Conservation (phyloP, 1,140 invertebrate genomes). For the Dreissena polymorpha region DNA sequence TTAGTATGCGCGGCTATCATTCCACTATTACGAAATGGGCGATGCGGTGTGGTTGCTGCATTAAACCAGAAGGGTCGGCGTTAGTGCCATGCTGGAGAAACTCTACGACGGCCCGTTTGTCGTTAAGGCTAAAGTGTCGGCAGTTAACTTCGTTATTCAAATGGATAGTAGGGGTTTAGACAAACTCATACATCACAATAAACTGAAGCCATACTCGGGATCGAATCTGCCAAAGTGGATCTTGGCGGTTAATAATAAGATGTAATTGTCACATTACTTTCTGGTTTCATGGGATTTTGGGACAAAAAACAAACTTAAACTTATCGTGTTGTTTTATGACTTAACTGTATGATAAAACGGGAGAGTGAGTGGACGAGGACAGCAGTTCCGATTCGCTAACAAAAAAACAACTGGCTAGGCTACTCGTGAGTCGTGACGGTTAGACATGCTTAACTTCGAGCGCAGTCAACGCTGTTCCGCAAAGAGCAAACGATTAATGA, state of each 20-base stretch:
- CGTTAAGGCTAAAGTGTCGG: not conserved
- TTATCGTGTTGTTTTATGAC: no score
- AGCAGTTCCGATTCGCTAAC: no score
- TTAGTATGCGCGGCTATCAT: not conserved
- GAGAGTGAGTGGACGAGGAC: no score
- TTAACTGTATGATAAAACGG: no score
- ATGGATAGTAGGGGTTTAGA: not conserved
- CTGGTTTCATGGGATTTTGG: no score
- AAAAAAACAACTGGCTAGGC: no score
- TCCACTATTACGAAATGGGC: not conserved
- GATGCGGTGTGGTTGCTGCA: constrained; percentile 16
- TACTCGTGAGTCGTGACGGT: no score
- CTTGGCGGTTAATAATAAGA: no score
- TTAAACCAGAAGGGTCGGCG: not conserved
- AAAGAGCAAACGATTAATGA: no score
- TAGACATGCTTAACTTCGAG: no score
- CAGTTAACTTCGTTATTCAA: not conserved
- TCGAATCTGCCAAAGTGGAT: not conserved
- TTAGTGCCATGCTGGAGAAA: not conserved
- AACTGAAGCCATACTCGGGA: not conserved
- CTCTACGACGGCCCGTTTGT: not conserved
- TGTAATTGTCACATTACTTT: no score
- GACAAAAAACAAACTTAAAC: no score
- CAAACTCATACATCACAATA: not conserved
- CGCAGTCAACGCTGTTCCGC: not conserved